Conservation (phyloP, 2,113 vertebrate genomes). For the Rhea americana region DNA sequence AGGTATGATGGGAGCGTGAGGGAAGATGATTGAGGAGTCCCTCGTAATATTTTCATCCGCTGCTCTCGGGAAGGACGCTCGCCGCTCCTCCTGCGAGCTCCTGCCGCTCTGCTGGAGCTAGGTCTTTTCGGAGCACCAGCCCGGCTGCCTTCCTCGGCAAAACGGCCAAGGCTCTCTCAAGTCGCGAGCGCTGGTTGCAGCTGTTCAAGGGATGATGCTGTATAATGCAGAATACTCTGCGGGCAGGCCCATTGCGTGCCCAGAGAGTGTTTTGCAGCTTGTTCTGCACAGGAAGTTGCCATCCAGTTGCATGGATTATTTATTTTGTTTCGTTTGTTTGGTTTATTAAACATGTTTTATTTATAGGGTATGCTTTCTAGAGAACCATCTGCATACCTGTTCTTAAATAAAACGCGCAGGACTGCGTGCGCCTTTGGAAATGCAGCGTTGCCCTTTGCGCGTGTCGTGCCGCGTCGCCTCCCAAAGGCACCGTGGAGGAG, state of each 20-base stretch:
- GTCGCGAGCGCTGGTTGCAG: not conserved
- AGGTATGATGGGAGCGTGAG: not conserved
- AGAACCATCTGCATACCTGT: not conserved
- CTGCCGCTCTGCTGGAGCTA: not conserved
- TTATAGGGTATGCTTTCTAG: slow-evolving; percentile 44
- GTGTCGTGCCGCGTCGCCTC: not conserved
- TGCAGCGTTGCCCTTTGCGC: not conserved
- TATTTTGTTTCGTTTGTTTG: slow-evolving; percentile 54
- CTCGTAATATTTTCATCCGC: not conserved
- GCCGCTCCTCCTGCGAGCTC: not conserved
- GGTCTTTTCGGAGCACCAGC: not conserved
- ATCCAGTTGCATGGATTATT: slow-evolving; percentile 44
- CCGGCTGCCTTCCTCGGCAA: not conserved
- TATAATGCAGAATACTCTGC: not conserved
- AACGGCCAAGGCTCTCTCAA: accelerated
- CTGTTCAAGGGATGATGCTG: not conserved
- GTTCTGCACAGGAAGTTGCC: slow-evolving; percentile 11
- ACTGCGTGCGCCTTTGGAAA: not conserved
- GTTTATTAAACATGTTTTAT: slow-evolving; percentile 58
- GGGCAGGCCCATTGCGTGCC: not conserved
- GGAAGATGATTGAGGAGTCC: not conserved
- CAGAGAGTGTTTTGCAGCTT: not conserved
- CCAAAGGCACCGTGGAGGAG: not conserved
- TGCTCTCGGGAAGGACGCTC: not conserved
- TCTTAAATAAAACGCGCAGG: not conserved